Evolutionary conservation across 2,797 vertebrate species (phyloP).

Genomic region (Sebastolobus alascanus): DNA sequence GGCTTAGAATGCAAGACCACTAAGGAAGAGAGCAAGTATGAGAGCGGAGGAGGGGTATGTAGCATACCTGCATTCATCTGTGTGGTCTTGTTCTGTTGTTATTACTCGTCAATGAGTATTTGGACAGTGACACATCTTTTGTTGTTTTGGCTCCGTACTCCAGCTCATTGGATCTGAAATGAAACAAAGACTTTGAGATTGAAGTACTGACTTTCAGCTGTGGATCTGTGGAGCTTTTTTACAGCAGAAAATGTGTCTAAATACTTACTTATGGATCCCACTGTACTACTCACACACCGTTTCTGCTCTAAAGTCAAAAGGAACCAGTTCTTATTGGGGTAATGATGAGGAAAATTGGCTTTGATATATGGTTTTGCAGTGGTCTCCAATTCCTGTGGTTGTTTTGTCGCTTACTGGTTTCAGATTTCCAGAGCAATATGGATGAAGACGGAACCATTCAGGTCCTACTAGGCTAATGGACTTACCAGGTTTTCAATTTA

Average conservation of each 20-base stretch:
- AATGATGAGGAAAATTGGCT: not conserved
- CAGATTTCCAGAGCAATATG: constrained; percentile 50
- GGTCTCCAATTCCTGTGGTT: constrained; percentile 33
- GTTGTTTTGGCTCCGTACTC: not conserved
- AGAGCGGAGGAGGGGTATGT: not conserved
- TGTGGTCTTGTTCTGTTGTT: not conserved
- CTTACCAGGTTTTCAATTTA: constrained; percentile 62
- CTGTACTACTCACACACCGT: not conserved
- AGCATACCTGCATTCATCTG: not conserved
- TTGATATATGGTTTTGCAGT: constrained; percentile 14
- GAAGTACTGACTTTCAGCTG: not conserved
- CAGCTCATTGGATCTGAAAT: not conserved
- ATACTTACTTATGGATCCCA: not conserved
- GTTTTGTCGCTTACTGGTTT: constrained; percentile 43
- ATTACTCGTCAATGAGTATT: not conserved
- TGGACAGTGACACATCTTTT: not conserved
- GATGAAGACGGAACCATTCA: constrained; percentile 20
- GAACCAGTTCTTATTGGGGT: not conserved
- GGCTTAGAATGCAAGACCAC: not conserved
- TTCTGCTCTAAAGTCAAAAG: not conserved
- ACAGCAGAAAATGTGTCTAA: not conserved
- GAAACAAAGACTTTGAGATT: not conserved
- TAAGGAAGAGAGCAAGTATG: not conserved
- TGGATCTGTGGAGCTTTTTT: not conserved
- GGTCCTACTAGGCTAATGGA: constrained; percentile 55